Conservation (phyloP, 2,888 invertebrate genomes). For the Polydrusus tereticollis region DNA sequence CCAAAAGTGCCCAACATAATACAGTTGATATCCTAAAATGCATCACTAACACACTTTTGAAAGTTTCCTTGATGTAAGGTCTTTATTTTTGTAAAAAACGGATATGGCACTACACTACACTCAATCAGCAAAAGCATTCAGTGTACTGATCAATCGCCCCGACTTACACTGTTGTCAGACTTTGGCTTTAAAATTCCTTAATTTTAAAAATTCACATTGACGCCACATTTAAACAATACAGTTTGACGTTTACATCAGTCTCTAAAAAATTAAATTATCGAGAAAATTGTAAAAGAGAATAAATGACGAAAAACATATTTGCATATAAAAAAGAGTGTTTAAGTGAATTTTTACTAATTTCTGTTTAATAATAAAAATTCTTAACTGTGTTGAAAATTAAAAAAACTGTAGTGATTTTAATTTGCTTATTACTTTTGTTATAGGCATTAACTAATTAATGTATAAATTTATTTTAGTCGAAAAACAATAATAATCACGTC, state of each 20-base stretch:
- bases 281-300: too few species aligned
- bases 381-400: too few species aligned
- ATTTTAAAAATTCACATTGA: neutral
- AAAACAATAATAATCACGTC: too few species aligned
- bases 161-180: slow-evolving; percentile 43
- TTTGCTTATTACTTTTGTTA: too few species aligned
- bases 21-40: slow-evolving; percentile 83
- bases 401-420: too few species aligned
- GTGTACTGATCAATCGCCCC: slow-evolving; percentile 64
- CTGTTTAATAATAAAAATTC: too few species aligned
- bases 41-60: slow-evolving; percentile 70
- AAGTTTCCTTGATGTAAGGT: slow-evolving; percentile 59
- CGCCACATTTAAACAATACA: slow-evolving; percentile 9
- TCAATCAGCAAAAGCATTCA: slow-evolving; percentile 63
- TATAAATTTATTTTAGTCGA: too few species aligned
- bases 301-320: too few species aligned
- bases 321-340: too few species aligned
- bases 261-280: too few species aligned
- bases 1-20: slow-evolving; percentile 79
- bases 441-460: too few species aligned
- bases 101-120: slow-evolving; percentile 66
- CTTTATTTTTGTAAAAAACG: slow-evolving; percentile 61
- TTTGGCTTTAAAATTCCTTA: slow-evolving; percentile 12
- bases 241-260: neutral
- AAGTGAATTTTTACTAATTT: too few species aligned